Evolutionary conservation across 1,140 invertebrate species (phyloP), one percentile per base, ranked within the genome.

Genomic region (Aphidius ervi): DNA sequence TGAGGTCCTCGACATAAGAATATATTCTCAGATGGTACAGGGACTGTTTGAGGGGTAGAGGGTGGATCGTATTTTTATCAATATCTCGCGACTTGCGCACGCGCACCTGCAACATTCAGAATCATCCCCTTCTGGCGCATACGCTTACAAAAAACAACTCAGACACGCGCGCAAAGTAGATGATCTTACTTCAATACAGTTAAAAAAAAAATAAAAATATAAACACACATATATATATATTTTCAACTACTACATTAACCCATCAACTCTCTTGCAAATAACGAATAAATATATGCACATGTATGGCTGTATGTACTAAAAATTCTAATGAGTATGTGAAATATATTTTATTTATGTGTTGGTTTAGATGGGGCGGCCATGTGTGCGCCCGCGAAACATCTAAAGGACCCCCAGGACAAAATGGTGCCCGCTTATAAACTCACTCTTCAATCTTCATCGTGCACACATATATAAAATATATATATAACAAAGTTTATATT

Each of bases 1-100:
- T 41, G 40, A 60, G 70, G 70, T 70, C 69, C 72, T 76, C 74
- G 69, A 75, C 73, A 70, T 76, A 74, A 76, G 74, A 76, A 76
- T 76, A 77, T 77, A 73, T 76, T 68, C 74, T 74, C 68, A 74
- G 74, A 72, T 73, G 73, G 70, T 68, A 70, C 65, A 70, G 68
- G 67, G 68, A 67, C 67, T 64, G 70, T 67, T 67, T 66, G 68
- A 70, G 68, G 62, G 68, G 67, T 68, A 69, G 74, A 70, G 75
- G 76, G 73, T 74, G 74, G 74, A 74, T 43, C 73, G 74, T 74
- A 78, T 78, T 78, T 78, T 78, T 78, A 78, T 78, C 76, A 78
- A 78, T 78, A 78, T 78, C 74, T 77, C 68, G 72, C 70, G 65
- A 71, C 70, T 63, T 72, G 71, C 76, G 76, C 70, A 63, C 68